These are phyloP conservation scores for Aix galericulata DNA, from an alignment of 2,113 vertebrate species.

Conservation along the genomic window DNA sequence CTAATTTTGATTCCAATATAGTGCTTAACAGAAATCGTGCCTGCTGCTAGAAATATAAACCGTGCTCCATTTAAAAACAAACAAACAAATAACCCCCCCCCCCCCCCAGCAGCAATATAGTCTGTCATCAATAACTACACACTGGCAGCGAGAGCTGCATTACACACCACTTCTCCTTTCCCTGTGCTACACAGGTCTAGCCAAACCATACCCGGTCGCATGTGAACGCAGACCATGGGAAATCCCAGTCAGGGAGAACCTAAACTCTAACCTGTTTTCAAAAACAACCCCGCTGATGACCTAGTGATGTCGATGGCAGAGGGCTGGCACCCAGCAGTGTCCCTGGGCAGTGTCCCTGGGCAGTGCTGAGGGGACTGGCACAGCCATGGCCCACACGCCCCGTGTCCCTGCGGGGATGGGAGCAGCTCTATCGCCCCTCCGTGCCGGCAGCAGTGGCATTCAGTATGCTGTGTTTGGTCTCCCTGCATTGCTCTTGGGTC, in stretches of 20 bases:
- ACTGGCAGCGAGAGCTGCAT: neutral
- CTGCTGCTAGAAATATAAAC: neutral
- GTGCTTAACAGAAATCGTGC: neutral
- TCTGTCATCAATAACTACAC: neutral
- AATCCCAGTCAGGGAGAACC: neutral
- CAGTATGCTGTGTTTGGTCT: accelerated
- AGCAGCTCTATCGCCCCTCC: neutral
- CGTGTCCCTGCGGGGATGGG: accelerated
- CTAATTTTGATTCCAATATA: neutral
- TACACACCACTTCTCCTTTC: neutral
- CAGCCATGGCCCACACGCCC: neutral
- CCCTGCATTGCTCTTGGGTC: neutral
- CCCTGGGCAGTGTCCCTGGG: neutral
- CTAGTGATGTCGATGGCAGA: neutral
- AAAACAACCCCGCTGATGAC: neutral
- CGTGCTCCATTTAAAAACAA: neutral
- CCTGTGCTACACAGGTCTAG: neutral
- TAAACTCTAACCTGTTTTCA: neutral
- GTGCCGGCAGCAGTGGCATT: accelerated
- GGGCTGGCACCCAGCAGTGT: neutral
- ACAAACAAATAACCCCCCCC: neutral
- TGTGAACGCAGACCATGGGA: neutral
- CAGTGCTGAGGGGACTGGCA: neutral
- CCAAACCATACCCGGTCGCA: neutral
- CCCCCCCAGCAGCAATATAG: neutral